Evolutionary conservation across 1,140 invertebrate genomes (phyloP).

Genomic region (Epicauta chinensis): DNA sequence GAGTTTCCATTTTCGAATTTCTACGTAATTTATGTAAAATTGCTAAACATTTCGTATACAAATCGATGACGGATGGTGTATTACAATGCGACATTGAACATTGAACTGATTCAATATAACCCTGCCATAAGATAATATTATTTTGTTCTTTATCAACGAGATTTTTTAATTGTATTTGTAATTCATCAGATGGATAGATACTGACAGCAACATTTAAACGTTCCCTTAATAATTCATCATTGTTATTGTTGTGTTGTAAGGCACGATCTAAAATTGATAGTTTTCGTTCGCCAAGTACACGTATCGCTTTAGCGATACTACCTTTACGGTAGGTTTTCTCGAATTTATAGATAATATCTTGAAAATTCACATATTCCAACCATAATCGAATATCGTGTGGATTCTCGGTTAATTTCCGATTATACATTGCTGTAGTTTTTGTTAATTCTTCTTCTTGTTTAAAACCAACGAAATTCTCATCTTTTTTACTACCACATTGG

Average conservation of each 20-base stretch:
- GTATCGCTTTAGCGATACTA: conserved; percentile 41
- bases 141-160: conserved; percentile 47
- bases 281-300: conserved; percentile 47
- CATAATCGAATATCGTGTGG: conserved; percentile 49
- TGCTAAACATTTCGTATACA: conserved; percentile 51
- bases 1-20: conserved; percentile 31
- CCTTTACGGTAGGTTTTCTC: conserved; percentile 41
- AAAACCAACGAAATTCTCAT: conserved; percentile 29
- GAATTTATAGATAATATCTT: conserved; percentile 46
- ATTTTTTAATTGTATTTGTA: conserved; percentile 43
- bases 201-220: conserved; percentile 47
- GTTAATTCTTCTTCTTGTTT: conserved; percentile 46
- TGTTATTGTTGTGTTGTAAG: conserved; percentile 46
- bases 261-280: conserved; percentile 52
- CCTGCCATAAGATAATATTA: conserved; percentile 53
- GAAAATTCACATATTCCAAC: conserved; percentile 52
- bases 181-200: conserved; percentile 50
- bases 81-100: conserved; percentile 56
- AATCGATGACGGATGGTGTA: conserved; percentile 48
- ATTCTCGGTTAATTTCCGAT: conserved; percentile 45
- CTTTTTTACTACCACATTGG: conserved; percentile 20
- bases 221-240: conserved; percentile 43
- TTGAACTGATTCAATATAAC: conserved; percentile 51
- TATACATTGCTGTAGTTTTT: conserved; percentile 46
- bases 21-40: conserved; percentile 46